phyloP scores from a whole-genome alignment of 2,888 invertebrate genomes.

The Dinocampus coccinellae region DNA sequence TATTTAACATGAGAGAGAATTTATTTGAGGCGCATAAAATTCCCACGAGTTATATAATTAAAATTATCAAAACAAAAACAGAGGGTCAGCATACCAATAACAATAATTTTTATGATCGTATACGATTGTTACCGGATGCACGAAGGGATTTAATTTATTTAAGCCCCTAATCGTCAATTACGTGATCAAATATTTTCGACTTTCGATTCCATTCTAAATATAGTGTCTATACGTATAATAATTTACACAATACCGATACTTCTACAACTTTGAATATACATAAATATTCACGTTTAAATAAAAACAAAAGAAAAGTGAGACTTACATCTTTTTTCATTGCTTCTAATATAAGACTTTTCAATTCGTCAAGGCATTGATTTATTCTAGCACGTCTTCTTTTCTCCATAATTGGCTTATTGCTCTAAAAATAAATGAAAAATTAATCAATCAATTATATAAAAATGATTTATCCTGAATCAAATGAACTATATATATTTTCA shows the following conservation, averaged over 20 bases:
- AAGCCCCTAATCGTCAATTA: conserved; percentile 37
- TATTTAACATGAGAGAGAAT: no score
- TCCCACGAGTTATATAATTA: conserved; percentile 5
- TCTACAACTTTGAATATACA: no score
- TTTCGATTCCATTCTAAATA: conserved; percentile 35
- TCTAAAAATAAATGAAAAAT: conserved; percentile 74
- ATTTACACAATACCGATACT: no score
- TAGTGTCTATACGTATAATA: neutral
- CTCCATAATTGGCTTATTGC: conserved; percentile 94
- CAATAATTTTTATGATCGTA: neutral
- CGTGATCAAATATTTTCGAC: conserved; percentile 56
- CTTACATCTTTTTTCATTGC: conserved; percentile 92
- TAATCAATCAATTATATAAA: conserved; percentile 15
- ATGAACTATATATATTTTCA: neutral
- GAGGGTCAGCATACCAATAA: neutral
- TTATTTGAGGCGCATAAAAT: conserved; percentile 31
- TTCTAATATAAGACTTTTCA: conserved; percentile 87
- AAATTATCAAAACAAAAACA: neutral
- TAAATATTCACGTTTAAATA: no score
- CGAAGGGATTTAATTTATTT: conserved; percentile 43
- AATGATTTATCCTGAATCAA: neutral
- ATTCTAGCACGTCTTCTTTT: conserved; percentile 90
- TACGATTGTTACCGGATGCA: conserved; percentile 31
- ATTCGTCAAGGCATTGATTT: conserved; percentile 88
- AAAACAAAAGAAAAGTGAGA: conserved; percentile 59